Evolutionary conservation across 2,113 vertebrate species (phyloP).

Genomic region (Solenodon paradoxus): DNA sequence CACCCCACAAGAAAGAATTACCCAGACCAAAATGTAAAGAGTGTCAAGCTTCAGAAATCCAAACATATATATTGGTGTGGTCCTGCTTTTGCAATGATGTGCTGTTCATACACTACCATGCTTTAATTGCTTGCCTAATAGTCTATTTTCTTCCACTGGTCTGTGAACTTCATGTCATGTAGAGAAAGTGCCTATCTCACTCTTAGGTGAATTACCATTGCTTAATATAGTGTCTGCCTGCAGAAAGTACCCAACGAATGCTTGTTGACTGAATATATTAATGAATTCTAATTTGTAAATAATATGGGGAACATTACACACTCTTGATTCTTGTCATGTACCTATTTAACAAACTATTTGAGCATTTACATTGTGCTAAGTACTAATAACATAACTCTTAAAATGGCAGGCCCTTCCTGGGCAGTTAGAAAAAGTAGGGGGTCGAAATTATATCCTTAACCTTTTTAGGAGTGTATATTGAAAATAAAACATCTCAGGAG

Average conservation of each 20-base stretch:
- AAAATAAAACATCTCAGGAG: not conserved
- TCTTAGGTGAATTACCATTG: not conserved
- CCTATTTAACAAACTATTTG: not conserved
- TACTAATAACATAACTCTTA: not conserved
- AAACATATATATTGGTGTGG: not conserved
- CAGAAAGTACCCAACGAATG: not conserved
- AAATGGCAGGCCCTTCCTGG: not conserved
- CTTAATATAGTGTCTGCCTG: not conserved
- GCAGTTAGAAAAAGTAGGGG: not conserved
- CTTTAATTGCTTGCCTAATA: not conserved
- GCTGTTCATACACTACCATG: not conserved
- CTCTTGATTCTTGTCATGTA: not conserved
- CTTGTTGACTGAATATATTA: not conserved
- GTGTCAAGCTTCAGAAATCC: no score
- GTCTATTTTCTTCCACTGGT: not conserved
- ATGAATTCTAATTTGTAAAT: not conserved
- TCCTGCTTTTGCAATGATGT: not conserved
- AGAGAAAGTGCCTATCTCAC: not conserved
- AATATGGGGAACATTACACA: not conserved
- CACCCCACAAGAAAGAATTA: not conserved
- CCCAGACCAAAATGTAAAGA: not conserved
- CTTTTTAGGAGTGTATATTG: not conserved
- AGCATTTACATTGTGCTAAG: not conserved
- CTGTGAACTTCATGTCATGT: not conserved
- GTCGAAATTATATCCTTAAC: not conserved